Evolutionary conservation across 2,888 invertebrate genomes (phyloP).

Genomic region (Galeopsomyia nigrocyanea): DNA sequence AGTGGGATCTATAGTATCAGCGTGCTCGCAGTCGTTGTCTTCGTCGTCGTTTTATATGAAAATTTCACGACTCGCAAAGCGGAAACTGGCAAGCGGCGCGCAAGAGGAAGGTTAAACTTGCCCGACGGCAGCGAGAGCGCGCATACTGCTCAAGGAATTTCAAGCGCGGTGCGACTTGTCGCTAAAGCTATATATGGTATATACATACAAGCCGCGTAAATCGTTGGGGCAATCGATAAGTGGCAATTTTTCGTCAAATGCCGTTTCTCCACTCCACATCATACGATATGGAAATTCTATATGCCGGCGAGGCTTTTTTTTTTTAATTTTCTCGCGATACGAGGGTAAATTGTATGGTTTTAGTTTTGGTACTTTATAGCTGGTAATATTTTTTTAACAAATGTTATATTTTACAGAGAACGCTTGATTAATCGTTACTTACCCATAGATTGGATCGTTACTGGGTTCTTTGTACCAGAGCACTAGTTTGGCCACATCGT

Average conservation of each 20-base stretch:
- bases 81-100: slow-evolving; percentile 51
- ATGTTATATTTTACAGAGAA: neutral
- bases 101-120: slow-evolving; percentile 20
- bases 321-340: too few relatives aligned
- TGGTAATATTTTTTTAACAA: too few relatives aligned
- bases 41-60: slow-evolving; percentile 60
- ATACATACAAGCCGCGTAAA: slow-evolving; percentile 33
- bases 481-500: slow-evolving; percentile 89
- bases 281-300: neutral
- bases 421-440: slow-evolving; percentile 54
- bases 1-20: slow-evolving; percentile 49
- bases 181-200: slow-evolving; percentile 19
- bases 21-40: slow-evolving; percentile 26
- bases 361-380: too few relatives aligned
- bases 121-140: slow-evolving; percentile 9
- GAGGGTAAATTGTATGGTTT: too few relatives aligned
- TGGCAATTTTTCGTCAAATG: slow-evolving; percentile 14
- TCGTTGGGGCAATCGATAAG: slow-evolving; percentile 33
- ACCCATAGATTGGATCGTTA: slow-evolving; percentile 90
- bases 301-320: neutral
- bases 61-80: slow-evolving; percentile 62
- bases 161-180: slow-evolving; percentile 37
- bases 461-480: slow-evolving; percentile 90
- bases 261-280: neutral
- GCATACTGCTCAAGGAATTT: slow-evolving; percentile 33